Conservation (phyloP, 2,888 invertebrate species). For the Seira sanloemensis region DNA sequence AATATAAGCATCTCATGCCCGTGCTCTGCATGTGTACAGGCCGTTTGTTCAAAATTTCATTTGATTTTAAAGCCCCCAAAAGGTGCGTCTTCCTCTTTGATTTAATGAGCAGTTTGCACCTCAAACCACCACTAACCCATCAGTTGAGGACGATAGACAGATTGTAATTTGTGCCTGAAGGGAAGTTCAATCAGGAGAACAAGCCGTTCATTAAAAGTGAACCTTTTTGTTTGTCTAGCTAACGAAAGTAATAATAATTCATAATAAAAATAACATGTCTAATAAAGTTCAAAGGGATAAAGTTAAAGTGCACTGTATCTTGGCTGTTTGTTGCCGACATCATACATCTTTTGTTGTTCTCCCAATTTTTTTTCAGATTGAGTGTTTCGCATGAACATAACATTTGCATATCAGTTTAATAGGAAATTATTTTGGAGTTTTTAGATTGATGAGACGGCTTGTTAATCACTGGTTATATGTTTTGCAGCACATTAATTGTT, state of each 20-base stretch:
- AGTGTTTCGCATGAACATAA: conserved; percentile 19
- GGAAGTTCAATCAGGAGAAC: conserved; percentile 3
- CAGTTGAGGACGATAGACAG: conserved; percentile 43
- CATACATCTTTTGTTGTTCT: conserved; percentile 16
- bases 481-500: conserved; percentile 25
- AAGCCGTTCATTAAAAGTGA: conserved; percentile 49
- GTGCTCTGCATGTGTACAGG: conserved; percentile 37
- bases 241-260: conserved; percentile 21
- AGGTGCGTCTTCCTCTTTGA: conserved; percentile 58
- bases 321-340: conserved; percentile 22
- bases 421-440: conserved; percentile 6
- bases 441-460: conserved; percentile 53
- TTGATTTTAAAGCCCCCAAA: conserved; percentile 22
- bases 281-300: no score
- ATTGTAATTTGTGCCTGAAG: conserved; percentile 34
- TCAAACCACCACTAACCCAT: conserved; percentile 41
- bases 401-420: conserved; percentile 33
- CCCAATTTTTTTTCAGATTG: conserved; percentile 29
- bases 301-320: no score
- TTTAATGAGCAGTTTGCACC: conserved; percentile 58
- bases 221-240: conserved; percentile 27
- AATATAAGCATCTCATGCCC: no score
- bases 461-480: conserved; percentile 40
- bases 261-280: no score
- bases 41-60: conserved; percentile 39